Percentiles rank a stretch among this genome's conserved stretches.
These are phyloP conservation scores for Atlantisia rogersi DNA, from an alignment of 2,113 vertebrate species.

Conservation along the genomic window DNA sequence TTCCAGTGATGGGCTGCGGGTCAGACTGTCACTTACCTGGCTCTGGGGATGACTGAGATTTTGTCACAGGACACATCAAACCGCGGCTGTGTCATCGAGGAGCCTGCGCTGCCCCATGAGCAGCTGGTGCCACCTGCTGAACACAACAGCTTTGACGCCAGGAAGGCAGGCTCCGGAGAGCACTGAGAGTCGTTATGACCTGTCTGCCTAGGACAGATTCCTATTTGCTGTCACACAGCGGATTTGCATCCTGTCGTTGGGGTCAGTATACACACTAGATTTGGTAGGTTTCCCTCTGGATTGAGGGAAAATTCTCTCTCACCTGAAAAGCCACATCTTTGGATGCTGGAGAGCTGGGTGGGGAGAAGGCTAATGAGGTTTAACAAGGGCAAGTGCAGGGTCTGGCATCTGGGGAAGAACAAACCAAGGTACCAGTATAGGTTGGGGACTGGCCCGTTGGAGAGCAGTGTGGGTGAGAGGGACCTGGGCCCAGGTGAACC, in stretches of 20 bases:
- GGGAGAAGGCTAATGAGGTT: too few relatives aligned
- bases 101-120: background rate
- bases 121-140: constrained; percentile 48
- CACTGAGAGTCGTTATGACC: background rate
- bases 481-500: too few relatives aligned
- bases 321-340: background rate
- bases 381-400: too few relatives aligned
- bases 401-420: too few relatives aligned
- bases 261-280: background rate
- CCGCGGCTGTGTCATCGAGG: background rate
- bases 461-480: too few relatives aligned
- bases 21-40: background rate
- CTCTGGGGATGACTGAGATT: background rate
- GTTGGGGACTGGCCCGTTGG: too few relatives aligned
- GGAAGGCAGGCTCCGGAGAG: background rate
- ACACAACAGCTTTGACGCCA: background rate
- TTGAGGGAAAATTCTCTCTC: background rate
- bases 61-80: background rate
- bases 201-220: background rate
- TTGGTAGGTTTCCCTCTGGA: background rate
- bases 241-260: background rate
- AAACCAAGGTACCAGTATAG: too few relatives aligned
- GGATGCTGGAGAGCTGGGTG: too few relatives aligned
- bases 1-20: accelerated
- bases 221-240: background rate